Base-by-base conservation (phyloP, 1,140 invertebrate species). In the Rhagoletis pomonella region DNA sequence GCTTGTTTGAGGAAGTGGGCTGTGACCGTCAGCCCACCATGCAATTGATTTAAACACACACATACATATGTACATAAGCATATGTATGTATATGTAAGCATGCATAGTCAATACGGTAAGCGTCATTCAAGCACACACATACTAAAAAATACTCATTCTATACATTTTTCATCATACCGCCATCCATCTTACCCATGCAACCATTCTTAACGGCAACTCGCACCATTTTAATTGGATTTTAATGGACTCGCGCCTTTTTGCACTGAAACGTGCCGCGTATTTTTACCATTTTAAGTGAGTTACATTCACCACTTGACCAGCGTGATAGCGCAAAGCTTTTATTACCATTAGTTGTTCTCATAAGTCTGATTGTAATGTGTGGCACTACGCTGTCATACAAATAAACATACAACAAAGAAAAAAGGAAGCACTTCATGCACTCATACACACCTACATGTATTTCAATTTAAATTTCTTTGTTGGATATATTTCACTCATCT, bases 191-290 rank as follows among this genome's bases (percentile, higher is more conserved):
- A 39, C 64, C 4, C 10, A 55, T 55, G 50, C 50, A 55, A 5
- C 69, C 9, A 29, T 81, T 58, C 73, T 58, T 81, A 81, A 50
- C 73, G 50, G 73, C 17, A 55, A 55, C 29, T 69, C 29, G 47
- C 73, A 81, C 19, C 73, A 81, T 81, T 81, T 81, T 50, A 81
- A 81, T 81, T 81, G 73, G 73, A 81, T 73, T 47, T 73, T 73
- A 73, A 47, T 81, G 55, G 73, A 58, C n/a, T 55, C 73, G 39
- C 17, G 67, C 67, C 39, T 47, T 62, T 81, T 55, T 81, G 17
- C 47, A 55, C 73, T 19, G 9, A 55, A 73, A 81, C 73, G 73
- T 58, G 73, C 73, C 50, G 73, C 73, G 50, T 58, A 81, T 29
- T 58, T 58, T 10, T 81, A 50, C 73, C 50, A 81, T 55, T 81